Evolutionary conservation across 1,140 invertebrate genomes (phyloP).

Genomic region (Drosophila melanogaster): Release_6_plus_ISO1_MT NT_037436.4:18749501-18750000

Average conservation of each 20-base stretch:
- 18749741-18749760: neutral
- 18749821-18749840: constrained; percentile 34
- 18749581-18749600: constrained; percentile 96
- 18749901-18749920: constrained; percentile 96
- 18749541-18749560: constrained; percentile 96
- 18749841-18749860: constrained; percentile 89
- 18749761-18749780: neutral
- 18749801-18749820: constrained; percentile 69
- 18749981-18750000: constrained; percentile 22
- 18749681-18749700: constrained; percentile 82
- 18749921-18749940: constrained; percentile 86
- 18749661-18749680: constrained; percentile 93
- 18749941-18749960: constrained; percentile 52
- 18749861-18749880: constrained; percentile 97
- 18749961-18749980: constrained; percentile 18
- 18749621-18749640: constrained; percentile 95
- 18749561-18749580: constrained; percentile 98
- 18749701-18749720: constrained; percentile 88
- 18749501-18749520: neutral
- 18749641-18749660: constrained; percentile 98
- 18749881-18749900: constrained; percentile 99
- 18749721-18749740: constrained; percentile 87
- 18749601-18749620: constrained; percentile 96
- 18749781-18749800: constrained; percentile 68
- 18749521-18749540: constrained; percentile 25